Conservation (phyloP, 2,888 invertebrate genomes). For the Seira sanloemensis region DNA sequence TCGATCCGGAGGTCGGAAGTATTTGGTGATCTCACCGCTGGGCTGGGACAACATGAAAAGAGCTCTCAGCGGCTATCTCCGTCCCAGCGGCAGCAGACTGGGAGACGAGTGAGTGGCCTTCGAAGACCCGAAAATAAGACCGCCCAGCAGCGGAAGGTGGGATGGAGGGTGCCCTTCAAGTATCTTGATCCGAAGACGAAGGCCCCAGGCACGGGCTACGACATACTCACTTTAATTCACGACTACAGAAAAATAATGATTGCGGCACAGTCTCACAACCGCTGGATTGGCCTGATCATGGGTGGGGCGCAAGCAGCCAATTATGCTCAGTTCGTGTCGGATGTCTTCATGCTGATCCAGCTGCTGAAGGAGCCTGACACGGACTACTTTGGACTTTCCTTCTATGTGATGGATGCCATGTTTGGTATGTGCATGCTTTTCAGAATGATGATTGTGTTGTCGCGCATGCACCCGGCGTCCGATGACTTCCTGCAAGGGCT, state of each 20-base stretch:
- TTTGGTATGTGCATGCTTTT: conserved; percentile 68
- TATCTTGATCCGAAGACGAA: conserved; percentile 47
- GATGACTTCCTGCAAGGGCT: conserved; percentile 56
- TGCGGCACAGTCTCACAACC: conserved; percentile 46
- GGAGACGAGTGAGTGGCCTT: conserved; percentile 42
- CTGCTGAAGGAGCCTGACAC: conserved; percentile 61
- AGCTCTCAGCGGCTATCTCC: background rate
- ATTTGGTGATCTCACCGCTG: conserved; percentile 46
- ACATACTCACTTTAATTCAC: conserved; percentile 37
- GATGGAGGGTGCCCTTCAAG: conserved; percentile 26
- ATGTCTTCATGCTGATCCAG: conserved; percentile 65
- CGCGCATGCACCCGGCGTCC: conserved; percentile 56
- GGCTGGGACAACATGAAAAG: conserved; percentile 28
- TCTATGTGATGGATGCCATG: conserved; percentile 64
- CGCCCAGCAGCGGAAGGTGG: background rate
- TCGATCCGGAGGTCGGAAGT: conserved; percentile 29
- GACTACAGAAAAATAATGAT: conserved; percentile 63
- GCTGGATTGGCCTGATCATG: conserved; percentile 61
- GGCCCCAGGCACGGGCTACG: conserved; percentile 59
- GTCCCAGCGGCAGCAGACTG: background rate
- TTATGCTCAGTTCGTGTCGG: conserved; percentile 63
- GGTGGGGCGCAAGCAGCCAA: conserved; percentile 55
- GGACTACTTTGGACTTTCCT: conserved; percentile 63
- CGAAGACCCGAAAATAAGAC: conserved; percentile 13
- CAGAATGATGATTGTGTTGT: conserved; percentile 65